Base-by-base conservation (phyloP, 1,140 invertebrate species). In the Aethina tumida region DNA sequence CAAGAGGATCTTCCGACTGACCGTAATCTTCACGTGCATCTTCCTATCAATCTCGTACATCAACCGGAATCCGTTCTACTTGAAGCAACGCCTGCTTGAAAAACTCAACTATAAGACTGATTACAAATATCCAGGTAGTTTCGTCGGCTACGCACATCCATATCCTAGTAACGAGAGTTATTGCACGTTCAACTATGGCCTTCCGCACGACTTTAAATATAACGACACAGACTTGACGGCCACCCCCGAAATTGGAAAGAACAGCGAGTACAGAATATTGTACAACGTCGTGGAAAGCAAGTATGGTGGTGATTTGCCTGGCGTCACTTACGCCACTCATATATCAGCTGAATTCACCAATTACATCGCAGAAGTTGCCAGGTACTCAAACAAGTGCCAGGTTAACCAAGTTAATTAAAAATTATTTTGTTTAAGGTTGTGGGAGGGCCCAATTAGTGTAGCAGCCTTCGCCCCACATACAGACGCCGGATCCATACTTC, bases 371-470 rank as follows among this genome's bases (percentile, higher is more conserved):
- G 78, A 82, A 58, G 68, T 86, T n/a, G 73, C 73, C 2, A 66
- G 59, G 49, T 62, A 69, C 21, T 2, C 14, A 5, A 4, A 6
- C 5, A 5, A 5, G 22, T 8, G 7, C 4, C 31, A 20, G 19
- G 5, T 8, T 10, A 5, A 9, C 8, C 5, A 20, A 33, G 5
- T 34, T 9, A 12, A 13, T 36, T 17, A 15, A 8, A 31, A 20
- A 10, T 13, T n/a, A n/a, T n/a, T 40, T 16, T 20, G 21, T 51
- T 49, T 72, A 2, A 66, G 60, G 46, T 62, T 71, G 46, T 81
- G 82, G 83, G 74, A 84, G 43, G 83, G 81, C 2, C 78, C 77
- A 0, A 66, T 86, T 4, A 83, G 79, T 47, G 61, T 87, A 1
- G 69, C 82, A 6, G 69, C 81, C 2, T 87, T 79, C 58, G 74